Conservation (phyloP, 2,113 vertebrate species). For the Orycteropus afer region DNA sequence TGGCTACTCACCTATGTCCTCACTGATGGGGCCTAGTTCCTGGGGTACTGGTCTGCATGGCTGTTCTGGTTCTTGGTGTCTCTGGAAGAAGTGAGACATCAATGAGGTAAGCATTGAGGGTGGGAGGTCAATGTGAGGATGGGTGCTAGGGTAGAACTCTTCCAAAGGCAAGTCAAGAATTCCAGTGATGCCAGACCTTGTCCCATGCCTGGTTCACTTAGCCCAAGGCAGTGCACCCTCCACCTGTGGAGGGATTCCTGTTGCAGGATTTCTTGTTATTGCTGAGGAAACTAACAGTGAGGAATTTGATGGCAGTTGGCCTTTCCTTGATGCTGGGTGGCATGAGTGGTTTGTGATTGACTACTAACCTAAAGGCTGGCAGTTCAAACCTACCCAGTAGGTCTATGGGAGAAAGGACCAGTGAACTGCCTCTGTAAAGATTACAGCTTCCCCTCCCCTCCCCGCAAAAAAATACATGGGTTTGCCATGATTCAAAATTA, state of each 20-base stretch:
- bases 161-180: neutral
- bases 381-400: no score
- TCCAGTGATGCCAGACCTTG: neutral
- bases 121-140: neutral
- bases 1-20: slow-evolving; percentile 81
- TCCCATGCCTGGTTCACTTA: neutral
- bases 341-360: neutral
- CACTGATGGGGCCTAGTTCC: slow-evolving; percentile 77
- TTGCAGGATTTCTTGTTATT: neutral
- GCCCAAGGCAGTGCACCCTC: neutral
- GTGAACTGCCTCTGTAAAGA: no score
- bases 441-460: no score
- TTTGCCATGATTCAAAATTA: neutral
- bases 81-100: slow-evolving; percentile 74
- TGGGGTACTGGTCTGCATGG: neutral
- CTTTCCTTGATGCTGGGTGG: neutral
- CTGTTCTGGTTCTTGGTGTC: slow-evolving; percentile 75
- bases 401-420: no score
- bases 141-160: neutral
- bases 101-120: neutral
- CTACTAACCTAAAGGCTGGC: no score
- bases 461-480: neutral
- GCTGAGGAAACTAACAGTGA: neutral
- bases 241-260: neutral
- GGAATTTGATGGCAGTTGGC: neutral